Evolutionary conservation across 2,888 invertebrate genomes (phyloP).

Genomic region (Caenorhabditis sp.): DNA sequence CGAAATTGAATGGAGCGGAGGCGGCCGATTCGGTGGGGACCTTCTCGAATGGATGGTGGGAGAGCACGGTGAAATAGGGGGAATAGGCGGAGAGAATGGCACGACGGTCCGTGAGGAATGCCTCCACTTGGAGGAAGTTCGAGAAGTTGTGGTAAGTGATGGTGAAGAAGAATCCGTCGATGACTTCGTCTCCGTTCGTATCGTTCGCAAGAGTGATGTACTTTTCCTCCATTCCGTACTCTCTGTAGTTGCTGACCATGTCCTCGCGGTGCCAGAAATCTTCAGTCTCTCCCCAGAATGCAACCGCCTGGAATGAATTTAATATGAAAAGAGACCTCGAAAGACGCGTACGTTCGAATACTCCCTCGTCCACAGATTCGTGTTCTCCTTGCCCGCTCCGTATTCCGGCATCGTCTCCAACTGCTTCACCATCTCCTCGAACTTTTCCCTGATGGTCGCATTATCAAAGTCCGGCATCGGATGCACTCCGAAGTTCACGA

Average conservation of each 20-base stretch:
- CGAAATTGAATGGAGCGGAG: slow-evolving; percentile 74
- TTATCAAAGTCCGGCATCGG: slow-evolving; percentile 74
- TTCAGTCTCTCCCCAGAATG: slow-evolving; percentile 75
- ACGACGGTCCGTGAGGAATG: slow-evolving; percentile 67
- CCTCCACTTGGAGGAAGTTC: slow-evolving; percentile 74
- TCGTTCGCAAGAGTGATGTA: slow-evolving; percentile 63
- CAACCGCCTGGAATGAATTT: slow-evolving; percentile 59
- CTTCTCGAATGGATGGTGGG: slow-evolving; percentile 77
- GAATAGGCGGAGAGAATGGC: slow-evolving; percentile 67
- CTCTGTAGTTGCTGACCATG: slow-evolving; percentile 72
- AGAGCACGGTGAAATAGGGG: slow-evolving; percentile 67
- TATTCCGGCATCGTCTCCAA: slow-evolving; percentile 70
- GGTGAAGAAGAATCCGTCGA: slow-evolving; percentile 75
- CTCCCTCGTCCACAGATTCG: slow-evolving; percentile 75
- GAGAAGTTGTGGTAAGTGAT: slow-evolving; percentile 75
- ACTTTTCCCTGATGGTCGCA: slow-evolving; percentile 64
- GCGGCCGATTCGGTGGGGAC: slow-evolving; percentile 75
- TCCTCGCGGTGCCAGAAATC: slow-evolving; percentile 67
- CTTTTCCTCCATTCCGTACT: slow-evolving; percentile 65
- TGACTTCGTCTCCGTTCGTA: slow-evolving; percentile 63
- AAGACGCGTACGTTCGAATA: slow-evolving; percentile 61
- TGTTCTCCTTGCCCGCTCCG: slow-evolving; percentile 66
- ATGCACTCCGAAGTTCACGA: slow-evolving; percentile 76
- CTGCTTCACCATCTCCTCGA: slow-evolving; percentile 68
- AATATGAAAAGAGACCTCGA: too few relatives aligned